phyloP scores from a whole-genome alignment of 2,888 invertebrate genomes.

The Eristalis pertinax region DNA sequence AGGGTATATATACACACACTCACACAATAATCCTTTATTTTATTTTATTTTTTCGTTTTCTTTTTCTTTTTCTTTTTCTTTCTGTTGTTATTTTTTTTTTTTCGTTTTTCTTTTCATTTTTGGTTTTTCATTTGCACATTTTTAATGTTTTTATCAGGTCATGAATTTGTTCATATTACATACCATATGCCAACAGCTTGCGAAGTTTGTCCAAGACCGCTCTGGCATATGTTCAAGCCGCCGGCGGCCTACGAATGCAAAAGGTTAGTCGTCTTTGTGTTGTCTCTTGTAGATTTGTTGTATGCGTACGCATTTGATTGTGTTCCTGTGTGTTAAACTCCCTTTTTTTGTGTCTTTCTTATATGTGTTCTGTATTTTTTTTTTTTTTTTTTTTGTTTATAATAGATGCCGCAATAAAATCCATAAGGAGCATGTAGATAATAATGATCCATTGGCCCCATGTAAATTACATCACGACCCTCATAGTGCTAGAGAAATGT shows the following conservation, averaged over 20 bases:
- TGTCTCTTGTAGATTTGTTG: neutral
- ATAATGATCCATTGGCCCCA: constrained; percentile 91
- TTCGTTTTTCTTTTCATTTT: neutral
- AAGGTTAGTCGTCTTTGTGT: constrained; percentile 82
- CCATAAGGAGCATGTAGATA: constrained; percentile 97
- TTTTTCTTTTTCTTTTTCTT: constrained; percentile 76
- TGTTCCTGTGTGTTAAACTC: neutral
- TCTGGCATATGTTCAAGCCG: constrained; percentile 99
- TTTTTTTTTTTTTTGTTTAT: neutral
- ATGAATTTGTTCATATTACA: constrained; percentile 97
- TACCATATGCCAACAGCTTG: constrained; percentile 99
- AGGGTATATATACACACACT: constrained; percentile 75
- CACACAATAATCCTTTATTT: neutral
- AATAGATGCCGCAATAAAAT: constrained; percentile 96
- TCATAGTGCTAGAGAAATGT: constrained; percentile 94
- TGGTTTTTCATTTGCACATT: constrained; percentile 76
- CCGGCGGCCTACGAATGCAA: constrained; percentile 98
- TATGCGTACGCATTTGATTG: neutral
- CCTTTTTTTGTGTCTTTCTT: constrained; percentile 41
- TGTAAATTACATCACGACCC: constrained; percentile 98
- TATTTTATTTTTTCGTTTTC: neutral
- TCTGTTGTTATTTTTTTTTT: neutral
- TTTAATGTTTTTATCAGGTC: constrained; percentile 82
- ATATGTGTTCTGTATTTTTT: too few relatives aligned
- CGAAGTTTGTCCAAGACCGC: constrained; percentile 97